phyloP scores from a whole-genome alignment of 2,113 vertebrate genomes.

The Pangasianodon gigas region DNA sequence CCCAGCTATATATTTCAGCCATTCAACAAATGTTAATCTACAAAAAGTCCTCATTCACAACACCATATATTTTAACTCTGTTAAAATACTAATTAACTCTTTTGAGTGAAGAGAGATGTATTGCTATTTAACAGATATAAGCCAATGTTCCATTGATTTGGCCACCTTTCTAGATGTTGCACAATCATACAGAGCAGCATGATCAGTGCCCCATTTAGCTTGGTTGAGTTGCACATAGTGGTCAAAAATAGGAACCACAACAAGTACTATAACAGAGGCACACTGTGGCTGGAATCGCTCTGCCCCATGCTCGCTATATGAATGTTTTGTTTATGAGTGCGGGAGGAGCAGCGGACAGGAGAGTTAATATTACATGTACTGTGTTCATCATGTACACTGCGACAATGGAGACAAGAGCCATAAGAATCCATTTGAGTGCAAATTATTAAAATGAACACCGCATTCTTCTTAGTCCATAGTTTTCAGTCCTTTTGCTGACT shows the following conservation, averaged over 20 bases:
- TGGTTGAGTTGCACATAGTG: not conserved
- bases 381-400: not conserved
- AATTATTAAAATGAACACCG: not conserved
- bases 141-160: not conserved
- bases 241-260: not conserved
- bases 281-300: not conserved
- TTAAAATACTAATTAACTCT: not conserved
- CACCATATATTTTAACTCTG: not conserved
- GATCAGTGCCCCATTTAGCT: not conserved
- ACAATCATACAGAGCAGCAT: not conserved
- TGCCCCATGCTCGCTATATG: not conserved
- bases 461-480: not conserved
- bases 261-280: not conserved
- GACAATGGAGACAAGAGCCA: not conserved
- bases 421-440: not conserved
- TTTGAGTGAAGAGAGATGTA: not conserved
- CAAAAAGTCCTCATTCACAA: not conserved
- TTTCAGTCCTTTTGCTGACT: not conserved
- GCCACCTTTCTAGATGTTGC: not conserved
- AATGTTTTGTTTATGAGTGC: not conserved
- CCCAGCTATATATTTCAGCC: not conserved
- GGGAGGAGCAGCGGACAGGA: not conserved
- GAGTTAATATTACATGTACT: not conserved
- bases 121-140: not conserved
- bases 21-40: not conserved